Evolutionary conservation across 2,888 invertebrate species (phyloP).

Genomic region (Caenorhabditis plicata): DNA sequence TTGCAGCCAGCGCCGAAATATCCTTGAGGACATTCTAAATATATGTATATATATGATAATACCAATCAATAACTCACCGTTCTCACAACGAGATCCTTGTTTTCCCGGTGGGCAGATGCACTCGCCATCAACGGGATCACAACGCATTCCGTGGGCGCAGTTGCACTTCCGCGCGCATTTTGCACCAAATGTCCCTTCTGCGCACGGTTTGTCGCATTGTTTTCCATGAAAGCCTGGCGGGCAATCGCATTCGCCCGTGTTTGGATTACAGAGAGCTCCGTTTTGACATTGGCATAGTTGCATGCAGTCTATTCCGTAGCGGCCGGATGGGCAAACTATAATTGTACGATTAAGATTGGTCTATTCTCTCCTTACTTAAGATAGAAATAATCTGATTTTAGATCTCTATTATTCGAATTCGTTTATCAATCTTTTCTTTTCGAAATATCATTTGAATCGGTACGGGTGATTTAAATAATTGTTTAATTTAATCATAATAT

Average conservation of each 20-base stretch:
- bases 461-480: too few relatives aligned
- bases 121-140: conserved; percentile 58
- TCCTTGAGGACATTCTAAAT: conserved; percentile 49
- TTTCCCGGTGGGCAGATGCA: conserved; percentile 61
- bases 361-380: too few relatives aligned
- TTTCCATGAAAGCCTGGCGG: conserved; percentile 61
- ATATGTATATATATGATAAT: too few relatives aligned
- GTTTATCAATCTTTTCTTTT: too few relatives aligned
- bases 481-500: too few relatives aligned
- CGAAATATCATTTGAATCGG: too few relatives aligned
- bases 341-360: too few relatives aligned
- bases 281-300: conserved; percentile 63
- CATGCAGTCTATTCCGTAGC: conserved; percentile 61
- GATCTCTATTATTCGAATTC: too few relatives aligned
- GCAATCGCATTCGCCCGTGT: conserved; percentile 63
- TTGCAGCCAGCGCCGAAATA: conserved; percentile 60
- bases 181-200: conserved; percentile 78
- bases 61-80: conserved; percentile 25
- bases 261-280: conserved; percentile 53
- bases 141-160: conserved; percentile 47
- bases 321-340: conserved; percentile 66
- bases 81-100: conserved; percentile 45
- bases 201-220: conserved; percentile 73
- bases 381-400: too few relatives aligned
- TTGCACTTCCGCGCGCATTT: conserved; percentile 41